Evolutionary conservation across 2,113 vertebrate genomes (phyloP), one percentile per base, ranked within the genome.

Genomic region (Circaetus cinerascens): DNA sequence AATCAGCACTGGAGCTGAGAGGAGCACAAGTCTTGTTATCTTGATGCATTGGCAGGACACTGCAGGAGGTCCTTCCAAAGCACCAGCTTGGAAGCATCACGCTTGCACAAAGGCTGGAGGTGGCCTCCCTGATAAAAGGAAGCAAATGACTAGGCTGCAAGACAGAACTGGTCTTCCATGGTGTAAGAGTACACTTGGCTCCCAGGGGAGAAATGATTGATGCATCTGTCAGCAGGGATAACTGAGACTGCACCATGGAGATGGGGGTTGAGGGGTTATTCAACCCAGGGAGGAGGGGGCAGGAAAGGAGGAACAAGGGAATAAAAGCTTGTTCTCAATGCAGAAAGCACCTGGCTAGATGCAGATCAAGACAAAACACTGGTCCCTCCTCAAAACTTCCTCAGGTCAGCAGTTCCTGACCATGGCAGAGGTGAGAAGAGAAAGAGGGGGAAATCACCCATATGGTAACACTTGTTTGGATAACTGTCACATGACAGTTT

Each of bases 261-360:
- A 69, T 7, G 29, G 9, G 5, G 13, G 22, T 5, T 13, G 40
- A 67, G 23, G 51, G 22, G 14, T 43, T 36, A 38, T 25, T 17
- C 36, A 69, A 7, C 15, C 19, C 4, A 1, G 5, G 46, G 12
- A 4, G 10, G 2, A 10, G 9, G 4, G 16, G 12, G 15, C 3
- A 46, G 40, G 60, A 43, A 64, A 64, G 48, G 51, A 51, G 11
- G 29, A 53, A 74, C 6, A 55, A n/a, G 29, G 38, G 48, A 59
- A 62, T 36, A 71, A 50, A 73, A 34, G 23, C 34, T 50, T 72
- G 43, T 57, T 72, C 22, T 57, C 23, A 79, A 73, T 21, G 38
- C 27, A 78, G 43, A 66, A 40, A 46, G 59, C 51, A 62, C 15
- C 40, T 55, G 45, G 68, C 62, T 32, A 62, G 26, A 60, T 46